Base-by-base conservation (phyloP, 2,113 vertebrate genomes). In the Chelonoidis abingdonii region DNA sequence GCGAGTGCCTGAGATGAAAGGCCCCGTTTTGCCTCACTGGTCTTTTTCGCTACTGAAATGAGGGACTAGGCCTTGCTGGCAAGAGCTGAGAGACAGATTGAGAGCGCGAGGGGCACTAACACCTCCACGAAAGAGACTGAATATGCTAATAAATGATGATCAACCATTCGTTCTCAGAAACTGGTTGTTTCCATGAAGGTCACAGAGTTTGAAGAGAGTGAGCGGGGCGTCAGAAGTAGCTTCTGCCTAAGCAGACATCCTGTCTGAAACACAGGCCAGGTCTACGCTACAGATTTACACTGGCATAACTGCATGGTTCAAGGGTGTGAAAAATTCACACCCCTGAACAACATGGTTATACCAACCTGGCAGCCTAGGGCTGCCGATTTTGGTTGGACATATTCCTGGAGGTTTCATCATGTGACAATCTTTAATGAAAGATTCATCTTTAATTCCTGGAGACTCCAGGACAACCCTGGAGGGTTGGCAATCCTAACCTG, bases 151-250 rank as follows among this genome's bases (percentile, higher is more conserved):
- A 1, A 49, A 25, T 1, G 4, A 25, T 54, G 56, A 92, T 83
- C 65, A 86, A 8, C 41, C 24, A 13, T 78, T 19, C 92, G 38
- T 95, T 94, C 94, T 91, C 93, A 95, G 96, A 97, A 96, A 22
- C 0, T 3, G 79, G 86, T 94, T 21, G 65, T 96, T 95, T 2
- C 79, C 82, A 94, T 72, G 65, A 38, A 29, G 10, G 41, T 78
- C 41, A 76, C 84, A 49, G 38, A 83, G 89, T 44, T 4, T 44
- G 11, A 44, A 76, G 41, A 8, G 65, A 5, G 14, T 31, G 80
- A 89, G 62, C 78, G n/a, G 78, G 62, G 84, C 84, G 38, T 9
- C 83, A 91, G 94, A 85, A 96, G 72, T 87, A 2, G 0, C 4
- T 29, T 47, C 12, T 78, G 13, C 75, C 41, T 12, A 14, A 78